These are phyloP conservation scores for Diarsia mendica DNA, from an alignment of 2,888 invertebrate genomes.

Conservation along the genomic window DNA sequence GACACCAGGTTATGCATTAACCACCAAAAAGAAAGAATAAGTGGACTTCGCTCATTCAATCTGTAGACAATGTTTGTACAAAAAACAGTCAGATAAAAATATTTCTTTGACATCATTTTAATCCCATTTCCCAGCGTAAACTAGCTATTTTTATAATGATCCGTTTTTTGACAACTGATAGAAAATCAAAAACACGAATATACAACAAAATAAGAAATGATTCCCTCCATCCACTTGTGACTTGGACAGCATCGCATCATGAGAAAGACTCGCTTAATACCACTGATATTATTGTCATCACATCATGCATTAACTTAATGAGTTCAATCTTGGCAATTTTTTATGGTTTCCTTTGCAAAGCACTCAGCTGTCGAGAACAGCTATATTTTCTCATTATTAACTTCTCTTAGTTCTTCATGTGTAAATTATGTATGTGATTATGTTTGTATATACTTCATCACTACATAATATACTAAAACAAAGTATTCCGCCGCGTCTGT, in stretches of 20 bases:
- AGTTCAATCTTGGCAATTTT: conserved; percentile 60
- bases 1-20: too few species aligned
- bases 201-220: neutral
- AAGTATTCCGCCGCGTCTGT: too few species aligned
- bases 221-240: neutral
- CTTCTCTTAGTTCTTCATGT: conserved; percentile 24
- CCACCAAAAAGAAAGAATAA: too few species aligned
- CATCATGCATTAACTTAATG: conserved; percentile 58
- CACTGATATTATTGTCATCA: conserved; percentile 54
- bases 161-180: neutral
- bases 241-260: conserved; percentile 41
- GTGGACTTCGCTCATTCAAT: too few species aligned
- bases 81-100: neutral
- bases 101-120: neutral
- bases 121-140: neutral
- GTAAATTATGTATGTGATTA: conserved; percentile 34
- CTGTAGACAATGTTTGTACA: neutral
- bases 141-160: neutral
- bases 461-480: too few species aligned
- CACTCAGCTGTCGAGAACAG: conserved; percentile 44
- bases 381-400: conserved; percentile 55
- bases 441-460: conserved; percentile 11
- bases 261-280: conserved; percentile 47
- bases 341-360: conserved; percentile 57
- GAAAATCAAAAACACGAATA: neutral